Evolutionary conservation across 2,113 vertebrate genomes (phyloP).

Genomic region (Plotosus lineatus): DNA sequence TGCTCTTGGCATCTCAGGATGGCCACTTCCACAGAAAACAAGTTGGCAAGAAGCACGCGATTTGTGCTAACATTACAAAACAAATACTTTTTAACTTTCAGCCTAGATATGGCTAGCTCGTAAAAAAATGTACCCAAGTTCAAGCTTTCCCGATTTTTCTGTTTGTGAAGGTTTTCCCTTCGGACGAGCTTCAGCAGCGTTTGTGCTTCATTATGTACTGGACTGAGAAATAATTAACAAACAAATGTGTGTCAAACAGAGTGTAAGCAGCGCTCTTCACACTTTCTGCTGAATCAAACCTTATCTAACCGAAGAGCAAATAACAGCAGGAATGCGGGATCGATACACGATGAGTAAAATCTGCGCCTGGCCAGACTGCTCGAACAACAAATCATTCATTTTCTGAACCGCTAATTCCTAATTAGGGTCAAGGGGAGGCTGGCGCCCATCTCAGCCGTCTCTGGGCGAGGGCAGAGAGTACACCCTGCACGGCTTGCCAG

Average conservation of each 20-base stretch:
- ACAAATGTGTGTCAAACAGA: constrained; percentile 17
- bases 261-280: constrained; percentile 20
- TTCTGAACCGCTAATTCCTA: no score
- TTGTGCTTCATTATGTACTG: background rate
- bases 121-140: background rate
- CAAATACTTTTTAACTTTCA: background rate
- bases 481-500: no score
- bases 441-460: no score
- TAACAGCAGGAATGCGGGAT: constrained; percentile 21
- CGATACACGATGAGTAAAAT: constrained; percentile 5
- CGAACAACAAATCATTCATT: no score
- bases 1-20: constrained; percentile 54
- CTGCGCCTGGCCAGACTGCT: background rate
- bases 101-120: background rate
- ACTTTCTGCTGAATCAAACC: constrained; percentile 31
- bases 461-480: no score
- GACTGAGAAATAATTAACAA: constrained; percentile 31
- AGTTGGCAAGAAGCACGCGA: background rate
- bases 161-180: background rate
- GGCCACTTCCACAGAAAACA: constrained; percentile 25
- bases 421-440: no score
- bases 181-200: background rate
- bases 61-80: background rate
- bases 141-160: background rate
- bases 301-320: constrained; percentile 13